These are phyloP conservation scores for Aeoliscus strigatus DNA, from an alignment of 2,797 vertebrate species.

Conservation along the genomic window DNA sequence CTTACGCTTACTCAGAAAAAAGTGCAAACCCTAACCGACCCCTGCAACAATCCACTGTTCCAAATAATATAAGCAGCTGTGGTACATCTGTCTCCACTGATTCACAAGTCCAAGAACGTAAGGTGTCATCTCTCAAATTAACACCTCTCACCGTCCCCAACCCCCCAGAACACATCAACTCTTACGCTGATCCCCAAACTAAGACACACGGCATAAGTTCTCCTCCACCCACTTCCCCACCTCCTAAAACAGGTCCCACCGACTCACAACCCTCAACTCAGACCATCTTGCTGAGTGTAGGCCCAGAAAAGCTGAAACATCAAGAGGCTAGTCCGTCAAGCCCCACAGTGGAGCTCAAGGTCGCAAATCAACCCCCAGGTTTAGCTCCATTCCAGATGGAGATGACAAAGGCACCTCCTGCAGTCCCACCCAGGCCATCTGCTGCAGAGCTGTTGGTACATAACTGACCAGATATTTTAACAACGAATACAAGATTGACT, in stretches of 20 bases:
- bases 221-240: slow-evolving; percentile 26
- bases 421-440: slow-evolving; percentile 70
- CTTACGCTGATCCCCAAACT: slow-evolving; percentile 18
- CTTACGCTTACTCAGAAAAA: slow-evolving; percentile 75
- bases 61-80: slow-evolving; percentile 13
- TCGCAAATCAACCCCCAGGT: slow-evolving; percentile 6
- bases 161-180: slow-evolving; percentile 57
- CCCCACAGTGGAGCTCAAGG: slow-evolving; percentile 24
- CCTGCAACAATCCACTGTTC: slow-evolving; percentile 51
- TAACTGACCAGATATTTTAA: slow-evolving; percentile 28
- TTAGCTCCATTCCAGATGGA: slow-evolving; percentile 37
- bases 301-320: slow-evolving; percentile 65
- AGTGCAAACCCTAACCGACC: slow-evolving; percentile 54
- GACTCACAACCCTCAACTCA: slow-evolving; percentile 65
- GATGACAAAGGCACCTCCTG: slow-evolving; percentile 42
- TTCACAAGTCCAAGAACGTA: slow-evolving; percentile 76
- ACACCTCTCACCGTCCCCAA: slow-evolving; percentile 73
- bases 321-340: slow-evolving; percentile 67
- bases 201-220: slow-evolving; percentile 40
- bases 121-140: slow-evolving; percentile 84
- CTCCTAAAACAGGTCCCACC: slow-evolving; percentile 35
- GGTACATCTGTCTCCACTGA: slow-evolving; percentile 49
- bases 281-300: slow-evolving; percentile 80
- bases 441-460: slow-evolving; percentile 71
- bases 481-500: slow-evolving; percentile 1